Conservation (phyloP, 2,113 vertebrate genomes). For the Oriolus oriolus region DNA sequence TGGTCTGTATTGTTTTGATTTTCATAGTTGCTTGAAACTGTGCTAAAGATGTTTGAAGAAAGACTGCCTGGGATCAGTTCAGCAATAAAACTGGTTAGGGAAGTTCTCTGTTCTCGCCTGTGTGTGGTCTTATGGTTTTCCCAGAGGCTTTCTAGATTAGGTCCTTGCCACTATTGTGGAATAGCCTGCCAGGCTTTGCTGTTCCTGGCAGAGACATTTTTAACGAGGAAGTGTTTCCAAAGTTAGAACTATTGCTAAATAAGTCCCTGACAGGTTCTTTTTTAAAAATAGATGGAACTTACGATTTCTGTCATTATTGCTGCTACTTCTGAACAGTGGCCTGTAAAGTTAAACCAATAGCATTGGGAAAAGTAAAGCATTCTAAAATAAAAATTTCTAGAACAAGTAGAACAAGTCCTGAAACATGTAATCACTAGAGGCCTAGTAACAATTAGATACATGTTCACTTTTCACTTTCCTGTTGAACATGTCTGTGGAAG, state of each 20-base stretch:
- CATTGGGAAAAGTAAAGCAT: background rate
- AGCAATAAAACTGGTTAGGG: conserved; percentile 24
- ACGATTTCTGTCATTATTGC: background rate
- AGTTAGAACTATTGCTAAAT: background rate
- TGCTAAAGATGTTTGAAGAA: background rate
- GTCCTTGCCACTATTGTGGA: background rate
- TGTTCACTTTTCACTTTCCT: background rate
- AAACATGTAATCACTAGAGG: background rate
- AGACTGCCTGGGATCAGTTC: background rate
- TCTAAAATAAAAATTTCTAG: background rate
- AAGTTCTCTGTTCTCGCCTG: background rate
- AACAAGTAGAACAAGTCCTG: background rate
- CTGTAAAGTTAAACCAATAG: background rate
- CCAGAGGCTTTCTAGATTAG: background rate
- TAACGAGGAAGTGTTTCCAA: background rate
- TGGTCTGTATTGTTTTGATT: background rate
- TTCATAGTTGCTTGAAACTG: background rate
- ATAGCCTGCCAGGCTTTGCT: background rate
- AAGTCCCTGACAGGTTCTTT: background rate
- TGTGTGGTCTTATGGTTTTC: conserved; percentile 19
- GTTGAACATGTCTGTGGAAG: background rate
- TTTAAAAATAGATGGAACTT: background rate
- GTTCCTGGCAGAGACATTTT: background rate
- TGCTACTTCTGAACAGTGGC: background rate
- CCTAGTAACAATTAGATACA: background rate